phyloP scores from a whole-genome alignment of 37 sponge, comb jelly and placozoan genomes.

The Eunapius fragilis region DNA sequence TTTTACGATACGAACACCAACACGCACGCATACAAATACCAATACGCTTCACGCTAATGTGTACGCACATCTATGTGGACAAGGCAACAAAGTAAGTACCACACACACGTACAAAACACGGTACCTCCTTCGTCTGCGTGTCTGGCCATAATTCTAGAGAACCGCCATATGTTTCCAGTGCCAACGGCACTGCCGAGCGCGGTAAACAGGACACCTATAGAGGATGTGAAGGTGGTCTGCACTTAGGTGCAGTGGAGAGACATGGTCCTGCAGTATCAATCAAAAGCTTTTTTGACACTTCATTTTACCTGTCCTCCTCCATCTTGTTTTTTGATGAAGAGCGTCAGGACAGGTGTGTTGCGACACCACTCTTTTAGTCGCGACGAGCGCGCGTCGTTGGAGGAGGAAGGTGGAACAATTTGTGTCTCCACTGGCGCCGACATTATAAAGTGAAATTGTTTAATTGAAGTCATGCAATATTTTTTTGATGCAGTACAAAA shows the following conservation, averaged over 20 bases:
- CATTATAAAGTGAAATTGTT: too few species aligned
- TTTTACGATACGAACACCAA: too few species aligned
- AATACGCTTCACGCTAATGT: too few species aligned
- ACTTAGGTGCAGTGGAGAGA: too few species aligned
- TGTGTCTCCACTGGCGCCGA: too few species aligned
- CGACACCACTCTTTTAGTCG: background rate
- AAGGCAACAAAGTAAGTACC: too few species aligned
- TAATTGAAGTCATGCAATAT: too few species aligned
- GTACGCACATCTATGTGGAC: too few species aligned
- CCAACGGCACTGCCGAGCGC: conserved; percentile 83
- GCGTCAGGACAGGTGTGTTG: background rate
- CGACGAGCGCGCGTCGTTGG: background rate
- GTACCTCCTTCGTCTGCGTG: conserved; percentile 75
- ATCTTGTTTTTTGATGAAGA: background rate
- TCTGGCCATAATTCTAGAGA: conserved; percentile 80
- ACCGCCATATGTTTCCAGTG: conserved; percentile 91
- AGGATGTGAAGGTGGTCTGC: conserved; percentile 73
- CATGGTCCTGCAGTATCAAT: background rate
- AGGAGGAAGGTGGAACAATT: background rate
- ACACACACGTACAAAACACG: background rate
- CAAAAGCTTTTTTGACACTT: background rate
- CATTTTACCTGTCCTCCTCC: background rate
- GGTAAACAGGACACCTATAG: conserved; percentile 63
- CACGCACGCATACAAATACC: too few species aligned
- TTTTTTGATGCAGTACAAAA: too few species aligned